Conservation (phyloP, 2,797 vertebrate genomes). For the Gallirallus australis region DNA sequence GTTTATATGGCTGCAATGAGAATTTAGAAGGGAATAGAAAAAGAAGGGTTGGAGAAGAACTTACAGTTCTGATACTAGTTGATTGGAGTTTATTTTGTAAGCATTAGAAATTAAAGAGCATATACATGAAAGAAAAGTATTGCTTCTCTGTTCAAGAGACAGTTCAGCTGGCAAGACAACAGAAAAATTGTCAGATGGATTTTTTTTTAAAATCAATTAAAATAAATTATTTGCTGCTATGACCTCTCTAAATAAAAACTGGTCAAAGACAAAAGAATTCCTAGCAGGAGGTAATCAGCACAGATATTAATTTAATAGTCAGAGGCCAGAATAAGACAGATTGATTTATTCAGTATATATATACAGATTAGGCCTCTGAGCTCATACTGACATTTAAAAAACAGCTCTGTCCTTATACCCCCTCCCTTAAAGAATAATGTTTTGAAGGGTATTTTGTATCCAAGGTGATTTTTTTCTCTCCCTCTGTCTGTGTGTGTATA, state of each 20-base stretch:
- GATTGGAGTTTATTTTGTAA: conserved; percentile 40
- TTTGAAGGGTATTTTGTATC: neutral
- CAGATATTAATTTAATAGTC: conserved; percentile 34
- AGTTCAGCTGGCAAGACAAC: conserved; percentile 12
- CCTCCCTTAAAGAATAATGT: neutral
- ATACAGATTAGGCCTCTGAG: neutral
- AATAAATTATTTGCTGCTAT: conserved; percentile 5
- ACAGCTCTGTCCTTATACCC: neutral
- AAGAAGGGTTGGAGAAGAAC: neutral
- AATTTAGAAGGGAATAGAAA: neutral
- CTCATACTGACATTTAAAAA: neutral
- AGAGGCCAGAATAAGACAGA: neutral
- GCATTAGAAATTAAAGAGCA: conserved; percentile 7
- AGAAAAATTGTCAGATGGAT: conserved; percentile 29
- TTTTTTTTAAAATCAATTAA: conserved; percentile 28
- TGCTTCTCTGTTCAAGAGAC: neutral
- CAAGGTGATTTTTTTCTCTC: neutral
- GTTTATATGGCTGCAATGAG: neutral
- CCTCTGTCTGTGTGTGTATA: accelerated
- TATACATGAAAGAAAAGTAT: neutral
- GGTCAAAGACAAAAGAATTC: neutral
- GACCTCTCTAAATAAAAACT: conserved; percentile 7
- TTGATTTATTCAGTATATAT: conserved; percentile 40
- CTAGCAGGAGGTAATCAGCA: conserved; percentile 8
- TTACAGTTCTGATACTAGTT: conserved; percentile 13